phyloP scores from a whole-genome alignment of 2,113 vertebrate species.

The Cygnus buccinator region DNA sequence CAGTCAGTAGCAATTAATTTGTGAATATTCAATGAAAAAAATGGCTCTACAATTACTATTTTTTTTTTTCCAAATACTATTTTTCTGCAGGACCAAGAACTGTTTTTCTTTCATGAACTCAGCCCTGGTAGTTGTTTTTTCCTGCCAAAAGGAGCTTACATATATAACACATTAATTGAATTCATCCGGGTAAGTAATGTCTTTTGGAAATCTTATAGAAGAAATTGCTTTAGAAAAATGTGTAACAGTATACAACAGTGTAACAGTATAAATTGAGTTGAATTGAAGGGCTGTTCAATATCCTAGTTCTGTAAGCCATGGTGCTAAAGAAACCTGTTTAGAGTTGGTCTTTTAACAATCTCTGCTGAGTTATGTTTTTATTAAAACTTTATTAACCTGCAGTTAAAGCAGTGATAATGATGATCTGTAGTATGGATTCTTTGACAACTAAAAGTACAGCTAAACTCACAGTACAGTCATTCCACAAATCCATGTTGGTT shows the following conservation, averaged over 20 bases:
- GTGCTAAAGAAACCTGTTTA: not conserved
- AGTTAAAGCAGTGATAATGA: not conserved
- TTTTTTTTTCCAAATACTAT: constrained; percentile 77
- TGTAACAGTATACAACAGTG: accelerated
- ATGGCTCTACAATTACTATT: constrained; percentile 71
- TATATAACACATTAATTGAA: constrained; percentile 92
- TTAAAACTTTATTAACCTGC: not conserved
- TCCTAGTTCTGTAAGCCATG: not conserved
- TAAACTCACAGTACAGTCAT: not conserved
- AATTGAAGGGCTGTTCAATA: not conserved
- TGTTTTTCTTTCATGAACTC: constrained; percentile 98
- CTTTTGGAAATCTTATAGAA: not conserved
- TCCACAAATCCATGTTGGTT: not conserved
- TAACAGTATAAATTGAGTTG: not conserved
- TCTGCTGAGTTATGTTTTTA: not conserved
- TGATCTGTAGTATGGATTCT: not conserved
- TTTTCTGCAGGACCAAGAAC: constrained; percentile 90
- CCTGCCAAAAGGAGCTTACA: constrained; percentile 92
- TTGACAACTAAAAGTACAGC: not conserved
- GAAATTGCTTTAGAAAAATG: not conserved
- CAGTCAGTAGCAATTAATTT: not conserved
- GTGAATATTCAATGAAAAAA: not conserved
- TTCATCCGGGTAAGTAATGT: constrained; percentile 89
- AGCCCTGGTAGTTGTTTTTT: constrained; percentile 99
- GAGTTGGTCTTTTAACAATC: not conserved